These are phyloP conservation scores for Epsilonema sp. DNA, from an alignment of 2,888 invertebrate genomes.

Conservation along the genomic window DNA sequence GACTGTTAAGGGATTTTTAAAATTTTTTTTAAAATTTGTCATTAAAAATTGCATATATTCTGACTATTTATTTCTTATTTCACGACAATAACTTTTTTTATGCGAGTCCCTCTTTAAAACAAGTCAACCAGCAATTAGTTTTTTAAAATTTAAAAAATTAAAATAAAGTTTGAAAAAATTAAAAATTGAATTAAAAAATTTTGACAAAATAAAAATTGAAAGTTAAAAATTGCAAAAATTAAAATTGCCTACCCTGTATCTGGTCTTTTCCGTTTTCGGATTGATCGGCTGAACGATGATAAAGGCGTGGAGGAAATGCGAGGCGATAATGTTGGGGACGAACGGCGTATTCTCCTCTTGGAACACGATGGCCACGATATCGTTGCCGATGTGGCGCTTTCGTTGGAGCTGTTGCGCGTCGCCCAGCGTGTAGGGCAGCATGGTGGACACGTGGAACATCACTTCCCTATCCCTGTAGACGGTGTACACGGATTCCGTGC, in stretches of 20 bases:
- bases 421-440: constrained; percentile 79
- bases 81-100: too few relatives aligned
- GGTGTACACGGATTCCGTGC: constrained; percentile 79
- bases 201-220: too few relatives aligned
- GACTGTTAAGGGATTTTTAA: too few relatives aligned
- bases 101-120: too few relatives aligned
- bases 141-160: too few relatives aligned
- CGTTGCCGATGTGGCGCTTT: constrained; percentile 87
- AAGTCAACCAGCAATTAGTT: too few relatives aligned
- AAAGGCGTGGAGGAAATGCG: constrained; percentile 91
- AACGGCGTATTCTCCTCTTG: constrained; percentile 95
- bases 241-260: constrained; percentile 47
- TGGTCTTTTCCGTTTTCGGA: constrained; percentile 52
- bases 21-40: too few relatives aligned
- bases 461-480: constrained; percentile 60
- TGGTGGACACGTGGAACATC: constrained; percentile 92
- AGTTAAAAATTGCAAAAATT: too few relatives aligned
- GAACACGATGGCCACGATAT: constrained; percentile 90
- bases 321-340: constrained; percentile 94
- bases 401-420: constrained; percentile 78
- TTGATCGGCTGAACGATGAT: constrained; percentile 85
- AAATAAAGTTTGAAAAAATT: too few relatives aligned
- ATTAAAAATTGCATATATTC: too few relatives aligned
- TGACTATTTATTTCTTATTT: too few relatives aligned
- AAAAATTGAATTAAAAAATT: too few relatives aligned